A percentile compares a stretch with the other conserved stretches of the same genome.
Evolutionary conservation across 2,113 vertebrate species (phyloP).

Genomic region (Oreotragus oreotragus): DNA sequence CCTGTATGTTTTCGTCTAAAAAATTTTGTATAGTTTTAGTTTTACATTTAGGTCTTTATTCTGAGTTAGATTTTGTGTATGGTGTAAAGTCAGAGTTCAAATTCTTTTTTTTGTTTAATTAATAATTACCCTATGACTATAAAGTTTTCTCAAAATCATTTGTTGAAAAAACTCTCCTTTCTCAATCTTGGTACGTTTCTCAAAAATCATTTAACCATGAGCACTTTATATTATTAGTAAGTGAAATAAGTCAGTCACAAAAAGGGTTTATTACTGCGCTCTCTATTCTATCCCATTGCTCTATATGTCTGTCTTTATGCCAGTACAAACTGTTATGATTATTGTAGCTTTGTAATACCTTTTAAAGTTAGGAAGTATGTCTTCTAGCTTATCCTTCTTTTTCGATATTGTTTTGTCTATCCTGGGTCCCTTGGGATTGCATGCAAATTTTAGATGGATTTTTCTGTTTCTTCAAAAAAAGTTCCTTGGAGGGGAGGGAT

Average conservation of each 20-base stretch:
- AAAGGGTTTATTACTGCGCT: not conserved
- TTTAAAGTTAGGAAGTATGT: not conserved
- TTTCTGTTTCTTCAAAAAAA: not conserved
- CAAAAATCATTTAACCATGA: not conserved
- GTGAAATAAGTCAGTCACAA: not conserved
- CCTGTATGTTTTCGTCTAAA: not conserved
- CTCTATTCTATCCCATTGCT: not conserved
- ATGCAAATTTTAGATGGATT: not conserved
- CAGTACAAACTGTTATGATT: not conserved
- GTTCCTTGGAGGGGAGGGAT: not conserved
- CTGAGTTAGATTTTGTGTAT: not conserved
- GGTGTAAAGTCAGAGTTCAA: not conserved
- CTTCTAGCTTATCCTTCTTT: not conserved
- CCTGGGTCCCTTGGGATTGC: not conserved
- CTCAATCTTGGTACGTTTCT: not conserved
- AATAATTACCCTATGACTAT: not conserved
- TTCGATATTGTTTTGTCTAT: not conserved
- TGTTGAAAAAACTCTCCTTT: not conserved
- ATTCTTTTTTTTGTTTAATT: not conserved
- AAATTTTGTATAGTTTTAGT: not conserved
- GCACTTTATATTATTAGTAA: not conserved
- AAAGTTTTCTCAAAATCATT: not conserved
- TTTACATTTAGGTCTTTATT: slow-evolving; percentile 3
- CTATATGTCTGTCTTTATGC: not conserved
- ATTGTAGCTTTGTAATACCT: not conserved